These are phyloP conservation scores for Fundulus diaphanus DNA, from an alignment of 2,797 vertebrate species.

Conservation along the genomic window DNA sequence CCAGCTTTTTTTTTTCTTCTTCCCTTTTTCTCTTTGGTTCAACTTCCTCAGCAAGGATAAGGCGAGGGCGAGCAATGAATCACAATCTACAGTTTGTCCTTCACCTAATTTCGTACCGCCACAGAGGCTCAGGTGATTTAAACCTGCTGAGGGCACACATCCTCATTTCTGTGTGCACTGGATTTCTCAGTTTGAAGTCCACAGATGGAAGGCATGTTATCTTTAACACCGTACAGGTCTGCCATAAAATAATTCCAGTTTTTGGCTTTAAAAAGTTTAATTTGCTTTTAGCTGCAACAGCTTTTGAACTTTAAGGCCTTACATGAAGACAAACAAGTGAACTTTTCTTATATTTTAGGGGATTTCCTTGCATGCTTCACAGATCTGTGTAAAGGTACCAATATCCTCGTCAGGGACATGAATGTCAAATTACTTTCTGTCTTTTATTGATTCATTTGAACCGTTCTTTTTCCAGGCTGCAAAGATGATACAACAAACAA, in stretches of 20 bases:
- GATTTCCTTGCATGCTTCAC: too few relatives aligned
- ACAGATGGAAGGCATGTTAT: conserved; percentile 2
- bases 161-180: conserved; percentile 2
- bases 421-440: neutral
- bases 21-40: conserved; percentile 21
- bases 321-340: neutral
- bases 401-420: too few relatives aligned
- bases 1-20: conserved; percentile 29
- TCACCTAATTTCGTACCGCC: conserved; percentile 59
- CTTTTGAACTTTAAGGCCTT: neutral
- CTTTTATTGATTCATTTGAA: neutral
- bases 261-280: conserved; percentile 3
- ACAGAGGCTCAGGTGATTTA: conserved; percentile 46
- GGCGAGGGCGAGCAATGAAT: conserved; percentile 59
- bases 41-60: conserved; percentile 44
- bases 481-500: neutral
- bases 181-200: neutral
- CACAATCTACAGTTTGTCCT: conserved; percentile 66
- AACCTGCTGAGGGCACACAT: conserved; percentile 49
- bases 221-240: conserved; percentile 3
- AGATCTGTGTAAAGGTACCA: neutral
- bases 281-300: neutral
- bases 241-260: neutral
- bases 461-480: neutral
- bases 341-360: neutral